Base-by-base conservation (phyloP, 1,140 invertebrate species). In the Nasonia longicornis region DNA sequence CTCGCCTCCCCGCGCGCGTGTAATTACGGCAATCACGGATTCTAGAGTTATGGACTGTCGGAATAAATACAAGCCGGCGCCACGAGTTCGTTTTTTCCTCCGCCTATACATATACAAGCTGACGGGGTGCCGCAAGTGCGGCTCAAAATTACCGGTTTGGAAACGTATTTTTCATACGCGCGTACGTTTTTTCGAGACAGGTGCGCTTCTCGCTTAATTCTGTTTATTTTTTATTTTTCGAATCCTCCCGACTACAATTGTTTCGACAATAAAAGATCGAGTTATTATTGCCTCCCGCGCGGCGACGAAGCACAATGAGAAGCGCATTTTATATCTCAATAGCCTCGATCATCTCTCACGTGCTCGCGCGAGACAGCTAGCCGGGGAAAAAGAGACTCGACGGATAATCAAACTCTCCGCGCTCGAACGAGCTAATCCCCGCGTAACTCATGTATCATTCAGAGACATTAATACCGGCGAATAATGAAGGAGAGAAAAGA, bases 11-110 rank as follows among this genome's bases (percentile, higher is more conserved):
- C 58, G 20, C 42, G 71, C 58, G 26, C 42, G 66, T 42, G 67
- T 84, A 84, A 84, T 85, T 85, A 82, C 81, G 73, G 81, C 78
- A 84, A 86, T 86, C 82, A 82, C 70, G 38, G 63, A 85, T 84
- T 84, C 81, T 77, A 84, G 83, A 86, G 77, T 85, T 86, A 85
- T 86, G 84, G 83, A 84, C 83, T 85, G 83, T 83, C 80, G 83
- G 84, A 84, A 83, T 85, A 84, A 85, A 83, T 86, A 84, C 77
- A 84, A 84, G 79, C 76, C 81, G 83, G 82, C 81, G 84, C 83
- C 83, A 84, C 70, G 75, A 29, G 64, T 48, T 48, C n/a, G 6
- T 72, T 11, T 71, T 35, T n/a, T 11, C 35, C 35, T 45, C 35
- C 26, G 35, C 69, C 1, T 22, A 8, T 16, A 48, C 3, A 16